A percentile compares a stretch with the other conserved stretches of the same genome.
These are phyloP conservation scores for Triplophysa yarkandensis DNA, from an alignment of 2,797 vertebrate species.

Conservation along the genomic window DNA sequence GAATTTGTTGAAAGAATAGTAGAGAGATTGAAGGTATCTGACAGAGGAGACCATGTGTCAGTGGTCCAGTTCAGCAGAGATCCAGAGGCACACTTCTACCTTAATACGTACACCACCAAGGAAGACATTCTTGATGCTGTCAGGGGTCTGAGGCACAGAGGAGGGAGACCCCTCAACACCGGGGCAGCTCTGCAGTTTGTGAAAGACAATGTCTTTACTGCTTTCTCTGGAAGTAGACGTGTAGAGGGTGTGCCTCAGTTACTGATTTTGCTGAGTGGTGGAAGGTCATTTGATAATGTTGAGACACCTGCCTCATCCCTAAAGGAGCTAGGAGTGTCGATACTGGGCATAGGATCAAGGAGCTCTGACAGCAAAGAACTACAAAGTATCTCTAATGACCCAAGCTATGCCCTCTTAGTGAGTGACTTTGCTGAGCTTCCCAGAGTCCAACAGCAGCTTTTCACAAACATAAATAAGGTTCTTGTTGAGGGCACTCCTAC, in stretches of 20 bases:
- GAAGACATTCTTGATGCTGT: slow-evolving; percentile 64
- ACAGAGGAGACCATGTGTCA: slow-evolving; percentile 71
- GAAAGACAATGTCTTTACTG: slow-evolving; percentile 52
- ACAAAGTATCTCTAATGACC: slow-evolving; percentile 62
- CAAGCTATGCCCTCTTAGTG: background rate
- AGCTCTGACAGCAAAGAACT: slow-evolving; percentile 64
- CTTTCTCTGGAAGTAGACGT: slow-evolving; percentile 52
- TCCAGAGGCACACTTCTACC: background rate
- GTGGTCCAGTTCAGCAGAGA: background rate
- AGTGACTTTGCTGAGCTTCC: background rate
- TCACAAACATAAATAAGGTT: background rate
- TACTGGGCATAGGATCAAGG: slow-evolving; percentile 47
- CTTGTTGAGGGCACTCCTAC: background rate
- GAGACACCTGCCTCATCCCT: slow-evolving; percentile 28
- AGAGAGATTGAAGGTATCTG: slow-evolving; percentile 72
- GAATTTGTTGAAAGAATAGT: slow-evolving; percentile 76
- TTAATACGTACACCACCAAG: background rate
- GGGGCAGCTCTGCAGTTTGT: slow-evolving; percentile 79
- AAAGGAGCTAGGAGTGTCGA: slow-evolving; percentile 48
- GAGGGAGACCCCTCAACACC: slow-evolving; percentile 72
- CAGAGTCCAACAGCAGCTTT: background rate
- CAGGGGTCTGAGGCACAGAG: slow-evolving; percentile 70
- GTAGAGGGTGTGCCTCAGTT: background rate
- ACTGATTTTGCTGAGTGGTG: background rate
- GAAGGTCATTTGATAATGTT: slow-evolving; percentile 47